Evolutionary conservation across 2,888 invertebrate genomes (phyloP).

Genomic region (Stegophylla sp.): DNA sequence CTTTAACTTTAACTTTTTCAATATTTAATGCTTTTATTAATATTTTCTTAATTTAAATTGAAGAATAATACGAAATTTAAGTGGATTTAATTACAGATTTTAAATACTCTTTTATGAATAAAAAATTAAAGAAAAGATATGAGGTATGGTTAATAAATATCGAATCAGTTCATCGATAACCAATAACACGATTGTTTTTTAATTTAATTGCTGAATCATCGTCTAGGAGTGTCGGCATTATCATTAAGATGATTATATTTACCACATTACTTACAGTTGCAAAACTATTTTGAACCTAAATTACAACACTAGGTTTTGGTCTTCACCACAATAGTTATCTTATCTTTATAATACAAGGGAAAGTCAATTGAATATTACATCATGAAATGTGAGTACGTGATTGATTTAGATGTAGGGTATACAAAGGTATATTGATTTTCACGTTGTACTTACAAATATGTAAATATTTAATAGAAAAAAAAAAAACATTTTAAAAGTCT

Average conservation of each 20-base stretch:
- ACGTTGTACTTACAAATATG: too few species aligned
- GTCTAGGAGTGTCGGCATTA: constrained; percentile 18
- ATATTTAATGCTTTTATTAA: too few species aligned
- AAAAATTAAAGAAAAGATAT: too few species aligned
- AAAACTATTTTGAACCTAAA: constrained; percentile 25
- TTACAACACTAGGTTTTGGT: constrained; percentile 14
- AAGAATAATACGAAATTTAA: too few species aligned
- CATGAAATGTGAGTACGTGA: background rate
- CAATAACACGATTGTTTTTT: constrained; percentile 20
- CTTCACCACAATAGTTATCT: constrained; percentile 34
- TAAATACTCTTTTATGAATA: too few species aligned
- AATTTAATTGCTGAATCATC: constrained; percentile 20
- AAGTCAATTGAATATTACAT: constrained; percentile 9
- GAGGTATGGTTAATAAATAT: too few species aligned
- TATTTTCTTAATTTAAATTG: too few species aligned
- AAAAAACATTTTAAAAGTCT: too few species aligned
- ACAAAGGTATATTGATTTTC: too few species aligned
- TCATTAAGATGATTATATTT: constrained; percentile 31
- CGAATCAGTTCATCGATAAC: background rate
- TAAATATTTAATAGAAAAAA: too few species aligned
- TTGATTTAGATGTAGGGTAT: background rate
- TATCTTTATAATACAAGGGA: constrained; percentile 28
- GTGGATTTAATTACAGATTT: too few species aligned
- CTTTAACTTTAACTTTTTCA: too few species aligned
- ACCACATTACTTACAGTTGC: constrained; percentile 17